These are phyloP conservation scores for Cydia splendana DNA, from an alignment of 1,140 invertebrate species.

Conservation along the genomic window DNA sequence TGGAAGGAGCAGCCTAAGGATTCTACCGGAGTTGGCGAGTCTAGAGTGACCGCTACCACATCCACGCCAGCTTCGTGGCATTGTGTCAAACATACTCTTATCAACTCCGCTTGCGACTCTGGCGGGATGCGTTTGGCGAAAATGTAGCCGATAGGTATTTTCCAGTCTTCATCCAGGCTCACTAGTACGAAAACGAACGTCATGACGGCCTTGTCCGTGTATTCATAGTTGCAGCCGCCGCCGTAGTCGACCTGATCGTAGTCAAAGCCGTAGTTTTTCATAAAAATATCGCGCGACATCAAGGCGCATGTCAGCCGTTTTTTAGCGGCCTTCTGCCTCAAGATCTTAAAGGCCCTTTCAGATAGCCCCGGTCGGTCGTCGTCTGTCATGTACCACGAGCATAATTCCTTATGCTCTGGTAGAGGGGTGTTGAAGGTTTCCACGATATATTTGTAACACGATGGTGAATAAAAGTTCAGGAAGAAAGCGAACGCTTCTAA, in stretches of 20 bases:
- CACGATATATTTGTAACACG: not conserved
- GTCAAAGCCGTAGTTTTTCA: not conserved
- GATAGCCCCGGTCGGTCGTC: not conserved
- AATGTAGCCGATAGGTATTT: slow-evolving; percentile 6
- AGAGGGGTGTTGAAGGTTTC: not conserved
- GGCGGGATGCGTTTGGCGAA: not conserved
- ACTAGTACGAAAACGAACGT: not conserved
- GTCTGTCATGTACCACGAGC: not conserved
- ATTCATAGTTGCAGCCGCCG: not conserved
- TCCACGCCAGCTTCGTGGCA: not conserved
- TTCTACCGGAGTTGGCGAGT: not conserved
- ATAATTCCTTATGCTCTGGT: not conserved
- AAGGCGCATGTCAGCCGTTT: not conserved
- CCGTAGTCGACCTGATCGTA: not conserved
- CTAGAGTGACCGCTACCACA: not conserved
- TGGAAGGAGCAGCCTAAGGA: not conserved
- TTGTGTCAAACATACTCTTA: not conserved
- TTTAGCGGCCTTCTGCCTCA: not conserved
- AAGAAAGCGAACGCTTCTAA: not conserved
- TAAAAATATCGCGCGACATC: not conserved
- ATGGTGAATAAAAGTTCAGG: not conserved
- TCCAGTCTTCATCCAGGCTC: not conserved
- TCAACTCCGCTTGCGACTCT: not conserved
- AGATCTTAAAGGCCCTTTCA: not conserved
- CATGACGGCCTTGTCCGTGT: not conserved